A percentile compares a stretch with the other conserved stretches of the same genome.
Conservation (phyloP, 1,140 invertebrate species). For the Trichonephila inaurata region DNA sequence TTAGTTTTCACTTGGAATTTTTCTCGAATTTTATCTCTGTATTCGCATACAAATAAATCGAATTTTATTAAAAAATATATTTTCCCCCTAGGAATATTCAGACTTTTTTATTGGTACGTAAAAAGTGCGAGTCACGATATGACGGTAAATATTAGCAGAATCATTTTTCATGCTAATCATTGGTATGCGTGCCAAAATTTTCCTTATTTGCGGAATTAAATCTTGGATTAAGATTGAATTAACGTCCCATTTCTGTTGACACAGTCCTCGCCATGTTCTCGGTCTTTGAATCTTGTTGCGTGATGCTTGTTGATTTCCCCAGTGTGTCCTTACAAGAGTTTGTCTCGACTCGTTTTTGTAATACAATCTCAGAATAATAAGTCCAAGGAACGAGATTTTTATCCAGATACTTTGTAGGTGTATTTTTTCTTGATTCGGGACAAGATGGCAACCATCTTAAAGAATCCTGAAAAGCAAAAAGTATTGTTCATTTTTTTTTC, state of each 20-base stretch:
- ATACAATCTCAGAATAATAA: not conserved
- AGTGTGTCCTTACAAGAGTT: not conserved
- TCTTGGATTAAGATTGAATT: conserved; percentile 3
- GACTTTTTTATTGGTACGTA: too few relatives aligned
- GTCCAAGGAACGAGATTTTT: not conserved
- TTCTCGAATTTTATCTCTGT: too few relatives aligned
- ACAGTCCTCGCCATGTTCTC: not conserved
- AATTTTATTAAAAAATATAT: too few relatives aligned
- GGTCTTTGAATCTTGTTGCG: not conserved
- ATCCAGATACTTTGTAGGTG: not conserved
- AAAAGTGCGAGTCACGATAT: too few relatives aligned
- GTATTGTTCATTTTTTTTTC: too few relatives aligned
- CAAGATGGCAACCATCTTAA: too few relatives aligned
- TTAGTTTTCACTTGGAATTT: too few relatives aligned
- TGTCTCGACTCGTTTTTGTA: not conserved
- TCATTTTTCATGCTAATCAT: not conserved
- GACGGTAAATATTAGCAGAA: not conserved
- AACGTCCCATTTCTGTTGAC: conserved; percentile 16
- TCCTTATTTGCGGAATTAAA: not conserved
- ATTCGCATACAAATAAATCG: too few relatives aligned
- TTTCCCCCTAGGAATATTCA: too few relatives aligned
- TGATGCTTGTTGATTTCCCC: not conserved
- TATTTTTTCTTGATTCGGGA: too few relatives aligned
- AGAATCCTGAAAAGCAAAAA: too few relatives aligned
- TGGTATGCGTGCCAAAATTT: not conserved